Percentiles rank a stretch among this genome's conserved stretches.
Evolutionary conservation across 2,888 invertebrate species (phyloP).

Genomic region (Mechanitis mazaeus): DNA sequence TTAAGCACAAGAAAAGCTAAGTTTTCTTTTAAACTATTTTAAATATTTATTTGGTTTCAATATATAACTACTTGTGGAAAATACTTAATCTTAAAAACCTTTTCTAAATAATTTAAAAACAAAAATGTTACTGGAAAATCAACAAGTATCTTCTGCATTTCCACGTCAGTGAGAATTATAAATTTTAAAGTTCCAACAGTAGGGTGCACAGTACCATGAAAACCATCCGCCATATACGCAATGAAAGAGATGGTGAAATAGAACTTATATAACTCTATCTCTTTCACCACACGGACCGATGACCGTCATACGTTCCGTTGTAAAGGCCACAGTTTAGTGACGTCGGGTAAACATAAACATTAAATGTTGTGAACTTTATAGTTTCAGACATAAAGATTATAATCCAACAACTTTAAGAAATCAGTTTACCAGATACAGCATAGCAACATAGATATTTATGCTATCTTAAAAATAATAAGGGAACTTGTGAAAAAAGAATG

Average conservation of each 20-base stretch:
- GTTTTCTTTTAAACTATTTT: no score
- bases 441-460: slow-evolving; percentile 5
- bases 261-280: slow-evolving; percentile 7
- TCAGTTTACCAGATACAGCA: not conserved
- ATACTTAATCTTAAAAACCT: no score
- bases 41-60: no score
- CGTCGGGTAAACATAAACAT: not conserved
- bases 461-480: not conserved
- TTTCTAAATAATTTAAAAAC: not conserved
- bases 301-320: slow-evolving; percentile 25
- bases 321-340: slow-evolving; percentile 15
- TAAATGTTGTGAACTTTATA: not conserved
- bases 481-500: not conserved
- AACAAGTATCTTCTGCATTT: not conserved
- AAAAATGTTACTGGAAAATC: not conserved
- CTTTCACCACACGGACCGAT: slow-evolving; percentile 23
- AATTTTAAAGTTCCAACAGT: not conserved
- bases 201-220: slow-evolving; percentile 9
- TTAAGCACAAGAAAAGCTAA: no score
- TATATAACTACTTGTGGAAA: no score
- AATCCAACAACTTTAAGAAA: not conserved
- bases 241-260: slow-evolving; percentile 15
- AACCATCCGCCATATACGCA: slow-evolving; percentile 8
- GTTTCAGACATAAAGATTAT: not conserved
- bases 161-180: not conserved